Base-by-base conservation (phyloP, 2,888 invertebrate species). In the Ormia ochracea region DNA sequence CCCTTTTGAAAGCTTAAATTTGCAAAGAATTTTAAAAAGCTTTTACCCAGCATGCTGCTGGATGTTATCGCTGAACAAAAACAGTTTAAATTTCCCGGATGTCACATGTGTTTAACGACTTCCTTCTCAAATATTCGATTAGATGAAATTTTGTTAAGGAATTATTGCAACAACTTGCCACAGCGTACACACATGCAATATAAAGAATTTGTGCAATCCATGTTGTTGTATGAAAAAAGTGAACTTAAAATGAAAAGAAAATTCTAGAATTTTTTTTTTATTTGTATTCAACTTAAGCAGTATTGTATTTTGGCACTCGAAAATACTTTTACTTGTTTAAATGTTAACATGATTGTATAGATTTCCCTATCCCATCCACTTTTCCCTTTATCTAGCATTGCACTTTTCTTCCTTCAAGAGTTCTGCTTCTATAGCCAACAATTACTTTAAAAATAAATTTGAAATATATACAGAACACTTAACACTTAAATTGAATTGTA, bases 401-500 rank as follows among this genome's bases (percentile, higher is more conserved):
- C 50, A 50, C 58, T 54, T 63, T 52, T 59, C 38, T 31, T 28
- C 10, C 9, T 12, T 33, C 21, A 48, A 23, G 33, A 48, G 10
- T 36, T 70, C 26, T 50, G n/a, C n/a, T n/a, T n/a, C n/a, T n/a
- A n/a, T n/a, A 70, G 70, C 70, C 59, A 70, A 72, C 70, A 72
- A 70, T 70, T 70, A 50, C 70, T 70, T 38, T 0, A 33, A 41
- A 66, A 38, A 31, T 14, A 52, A 38, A 23, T 19, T 12, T 28
- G 48, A 52, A 52, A 61, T 19, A 63, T 48, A 54, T 54, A 43
- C 33, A 54, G 10, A 68, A 54, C 52, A 72, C 61, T 72, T 72
- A 72, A 63, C 52, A 72, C 72, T 72, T 72, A 43, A 72, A 69
- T 58, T 58, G 69, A 36, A 63, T 72, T 54, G 72, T 61, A 72